These are phyloP conservation scores for Centruroides sculpturatus DNA, from an alignment of 1,140 invertebrate genomes.

Conservation along the genomic window DNA sequence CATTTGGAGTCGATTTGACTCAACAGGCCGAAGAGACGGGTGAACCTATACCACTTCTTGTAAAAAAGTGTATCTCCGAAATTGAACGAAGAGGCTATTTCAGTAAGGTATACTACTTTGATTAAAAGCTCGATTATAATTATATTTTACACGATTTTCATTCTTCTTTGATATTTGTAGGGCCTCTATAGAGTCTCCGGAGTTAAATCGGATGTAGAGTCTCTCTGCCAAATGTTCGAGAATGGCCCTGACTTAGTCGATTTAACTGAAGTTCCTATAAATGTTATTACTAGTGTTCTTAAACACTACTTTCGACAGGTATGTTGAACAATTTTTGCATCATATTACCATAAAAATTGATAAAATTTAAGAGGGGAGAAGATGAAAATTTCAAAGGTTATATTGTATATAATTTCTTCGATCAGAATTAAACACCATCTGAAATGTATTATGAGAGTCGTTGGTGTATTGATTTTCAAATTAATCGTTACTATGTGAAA, in stretches of 20 bases:
- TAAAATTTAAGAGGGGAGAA: no score
- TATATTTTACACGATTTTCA: no score
- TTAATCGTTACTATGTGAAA: no score
- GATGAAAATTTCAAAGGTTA: no score
- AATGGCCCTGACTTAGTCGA: slow-evolving; percentile 35
- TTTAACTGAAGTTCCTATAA: slow-evolving; percentile 37
- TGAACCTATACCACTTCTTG: slow-evolving; percentile 34
- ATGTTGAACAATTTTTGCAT: no score
- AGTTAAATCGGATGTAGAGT: slow-evolving; percentile 42
- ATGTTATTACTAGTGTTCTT: slow-evolving; percentile 42
- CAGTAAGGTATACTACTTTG: no score
- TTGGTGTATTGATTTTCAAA: no score
- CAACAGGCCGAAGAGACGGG: slow-evolving; percentile 33
- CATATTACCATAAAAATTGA: no score
- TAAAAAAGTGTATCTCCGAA: slow-evolving; percentile 17
- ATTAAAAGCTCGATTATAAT: no score
- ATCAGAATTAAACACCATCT: no score
- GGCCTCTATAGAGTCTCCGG: slow-evolving; percentile 43
- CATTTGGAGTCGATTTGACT: slow-evolving; percentile 39
- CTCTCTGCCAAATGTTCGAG: slow-evolving; percentile 41
- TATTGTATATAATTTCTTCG: no score
- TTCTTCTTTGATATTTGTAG: slow-evolving; percentile 21
- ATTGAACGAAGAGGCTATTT: neutral
- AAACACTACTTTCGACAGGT: slow-evolving; percentile 37
- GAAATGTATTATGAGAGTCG: no score